Conservation (phyloP, 2,888 invertebrate genomes). For the Augochlorella aurata region DNA sequence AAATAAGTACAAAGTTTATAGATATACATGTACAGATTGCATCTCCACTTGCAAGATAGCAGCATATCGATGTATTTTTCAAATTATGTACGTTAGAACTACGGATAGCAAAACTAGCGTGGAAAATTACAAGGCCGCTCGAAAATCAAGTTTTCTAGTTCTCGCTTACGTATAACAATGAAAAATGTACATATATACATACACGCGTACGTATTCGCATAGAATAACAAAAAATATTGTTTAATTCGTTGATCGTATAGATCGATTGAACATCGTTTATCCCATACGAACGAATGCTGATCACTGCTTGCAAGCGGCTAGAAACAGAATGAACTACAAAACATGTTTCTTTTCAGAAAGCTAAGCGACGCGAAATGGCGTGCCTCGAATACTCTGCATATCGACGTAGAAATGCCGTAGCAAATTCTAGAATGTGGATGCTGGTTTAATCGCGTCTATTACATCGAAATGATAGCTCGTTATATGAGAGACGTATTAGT, state of each 20-base stretch:
- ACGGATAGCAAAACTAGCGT: not conserved
- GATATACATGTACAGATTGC: not conserved
- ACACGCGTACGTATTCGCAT: too few relatives aligned
- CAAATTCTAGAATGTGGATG: constrained; percentile 2
- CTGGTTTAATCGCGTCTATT: not conserved
- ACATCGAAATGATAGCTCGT: not conserved
- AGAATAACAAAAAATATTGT: not conserved
- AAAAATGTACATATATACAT: constrained; percentile 4
- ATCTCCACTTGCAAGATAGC: not conserved
- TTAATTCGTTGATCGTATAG: not conserved
- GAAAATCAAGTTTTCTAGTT: constrained; percentile 10
- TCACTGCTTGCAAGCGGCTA: not conserved
- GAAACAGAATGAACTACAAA: not conserved
- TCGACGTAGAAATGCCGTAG: constrained; percentile 25
- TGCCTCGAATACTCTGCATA: constrained; percentile 29
- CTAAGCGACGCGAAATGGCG: constrained; percentile 61
- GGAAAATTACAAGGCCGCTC: constrained; percentile 51
- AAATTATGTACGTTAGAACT: not conserved
- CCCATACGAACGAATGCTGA: not conserved
- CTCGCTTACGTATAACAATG: constrained; percentile 26
- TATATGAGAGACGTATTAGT: not conserved
- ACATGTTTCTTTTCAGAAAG: constrained; percentile 16
- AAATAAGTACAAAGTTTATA: not conserved
- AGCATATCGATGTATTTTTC: not conserved
- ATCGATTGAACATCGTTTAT: not conserved